Evolutionary conservation across 2,888 invertebrate genomes (phyloP), one percentile per base, ranked within the genome.

Genomic region (Scaptomyza reducta): DNA sequence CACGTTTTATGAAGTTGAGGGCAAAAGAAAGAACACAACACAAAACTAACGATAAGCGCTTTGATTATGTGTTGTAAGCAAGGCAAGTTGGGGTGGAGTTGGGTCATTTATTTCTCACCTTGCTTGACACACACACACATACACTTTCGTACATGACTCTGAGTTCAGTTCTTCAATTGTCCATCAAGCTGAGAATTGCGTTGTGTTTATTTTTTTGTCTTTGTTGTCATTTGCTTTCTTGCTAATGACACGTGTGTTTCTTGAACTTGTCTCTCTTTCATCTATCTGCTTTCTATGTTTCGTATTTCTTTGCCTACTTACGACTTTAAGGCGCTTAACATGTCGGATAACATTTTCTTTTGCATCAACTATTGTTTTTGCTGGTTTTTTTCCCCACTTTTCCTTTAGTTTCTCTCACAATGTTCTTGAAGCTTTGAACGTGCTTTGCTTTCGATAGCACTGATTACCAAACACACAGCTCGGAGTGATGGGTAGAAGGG

Each of bases 361-460:
- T 59, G 44, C 25, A 29, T 14, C 11, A 16, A 9, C 31, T 33
- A 49, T 38, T 42, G 51, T 59, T 10, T 25, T 10, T 10, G 27
- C 35, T 47, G 25, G 10, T 47, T 40, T 6, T 42, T 6, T 13
- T 6, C 3, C 44, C 18, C 16, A 29, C 38, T 44, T 46, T 60
- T 53, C 40, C 47, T 62, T 42, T 16, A 44, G 62, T 61, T 69
- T 55, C 44, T 70, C 70, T 72, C 63, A 42, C 16, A 63, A 42
- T 67, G 51, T 55, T 59, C 64, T 41, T 41, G 46, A 66, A 76
- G 73, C 79, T 68, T 40, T 57, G 68, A 73, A 78, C 78, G 76
- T 78, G 78, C 76, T 76, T 73, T 70, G 78, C 70, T 63, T 76
- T 70, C 76, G 79, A 78, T 76, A 70, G 76, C 77, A 79, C 79